phyloP scores from a whole-genome alignment of 2,113 vertebrate species.

The Protomyctophum bolini region DNA sequence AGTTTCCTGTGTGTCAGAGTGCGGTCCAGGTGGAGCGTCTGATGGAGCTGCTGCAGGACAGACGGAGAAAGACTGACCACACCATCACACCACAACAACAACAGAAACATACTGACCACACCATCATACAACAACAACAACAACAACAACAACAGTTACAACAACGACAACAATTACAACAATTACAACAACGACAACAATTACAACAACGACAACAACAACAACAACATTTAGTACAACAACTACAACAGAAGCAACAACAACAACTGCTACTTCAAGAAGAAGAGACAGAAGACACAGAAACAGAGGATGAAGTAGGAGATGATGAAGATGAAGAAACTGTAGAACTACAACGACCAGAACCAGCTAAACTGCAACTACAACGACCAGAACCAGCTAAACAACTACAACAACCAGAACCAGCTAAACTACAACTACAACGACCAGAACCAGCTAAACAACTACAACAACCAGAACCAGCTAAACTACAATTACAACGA shows the following conservation, averaged over 20 bases:
- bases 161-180: background rate
- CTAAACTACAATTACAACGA: no score
- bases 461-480: no score
- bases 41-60: constrained; percentile 89
- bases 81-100: constrained; percentile 70
- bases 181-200: no score
- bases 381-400: no score
- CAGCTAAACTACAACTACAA: background rate
- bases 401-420: constrained; percentile 38
- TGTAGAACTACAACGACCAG: no score
- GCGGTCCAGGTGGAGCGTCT: constrained; percentile 82
- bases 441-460: background rate
- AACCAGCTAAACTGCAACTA: constrained; percentile 31
- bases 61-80: constrained; percentile 83
- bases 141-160: constrained; percentile 65
- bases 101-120: background rate
- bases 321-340: background rate
- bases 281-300: background rate
- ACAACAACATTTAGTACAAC: no score
- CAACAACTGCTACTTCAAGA: background rate
- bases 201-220: no score
- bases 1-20: constrained; percentile 61
- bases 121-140: background rate
- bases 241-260: background rate
- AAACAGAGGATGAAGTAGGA: background rate